Evolutionary conservation across 2,888 invertebrate genomes (phyloP).

Genomic region (Xiphydria camelus): DNA sequence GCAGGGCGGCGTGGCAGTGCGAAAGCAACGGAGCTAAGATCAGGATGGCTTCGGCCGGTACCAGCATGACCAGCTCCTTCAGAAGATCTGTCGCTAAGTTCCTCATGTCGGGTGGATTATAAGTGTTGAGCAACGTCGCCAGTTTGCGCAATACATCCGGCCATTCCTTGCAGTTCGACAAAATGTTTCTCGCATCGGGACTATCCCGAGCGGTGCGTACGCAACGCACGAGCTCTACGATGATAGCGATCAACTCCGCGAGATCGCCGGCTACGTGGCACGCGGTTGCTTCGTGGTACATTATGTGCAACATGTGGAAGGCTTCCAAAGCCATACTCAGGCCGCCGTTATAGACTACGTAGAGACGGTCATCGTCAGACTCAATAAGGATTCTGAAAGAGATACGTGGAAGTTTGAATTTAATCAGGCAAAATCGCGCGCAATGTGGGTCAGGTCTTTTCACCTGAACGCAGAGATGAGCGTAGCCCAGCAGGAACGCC

Average conservation of each 20-base stretch:
- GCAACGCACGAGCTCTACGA: constrained; percentile 73
- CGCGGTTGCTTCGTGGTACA: constrained; percentile 92
- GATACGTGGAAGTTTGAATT: neutral
- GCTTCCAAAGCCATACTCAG: constrained; percentile 72
- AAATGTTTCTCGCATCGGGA: constrained; percentile 68
- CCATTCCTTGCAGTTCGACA: constrained; percentile 81
- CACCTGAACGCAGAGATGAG: constrained; percentile 78
- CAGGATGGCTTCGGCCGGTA: constrained; percentile 78
- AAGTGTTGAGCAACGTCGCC: constrained; percentile 85
- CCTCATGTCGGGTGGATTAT: constrained; percentile 83
- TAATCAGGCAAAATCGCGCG: too few species aligned
- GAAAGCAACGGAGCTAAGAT: constrained; percentile 83
- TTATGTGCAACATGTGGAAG: constrained; percentile 86
- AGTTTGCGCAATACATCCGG: constrained; percentile 85
- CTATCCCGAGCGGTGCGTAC: constrained; percentile 69
- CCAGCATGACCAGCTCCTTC: constrained; percentile 77
- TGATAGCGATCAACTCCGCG: constrained; percentile 79
- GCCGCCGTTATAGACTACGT: constrained; percentile 89
- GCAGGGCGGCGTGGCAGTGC: constrained; percentile 80
- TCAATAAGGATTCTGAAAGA: constrained; percentile 77
- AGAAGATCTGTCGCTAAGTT: constrained; percentile 77
- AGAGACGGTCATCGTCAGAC: constrained; percentile 84
- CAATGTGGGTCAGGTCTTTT: too few species aligned
- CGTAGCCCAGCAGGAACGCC: constrained; percentile 92
- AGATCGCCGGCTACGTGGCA: constrained; percentile 84